Percentiles rank a stretch among this genome's conserved stretches.
Conservation (phyloP, 2,113 vertebrate species). For the Perognathus longimembris region DNA sequence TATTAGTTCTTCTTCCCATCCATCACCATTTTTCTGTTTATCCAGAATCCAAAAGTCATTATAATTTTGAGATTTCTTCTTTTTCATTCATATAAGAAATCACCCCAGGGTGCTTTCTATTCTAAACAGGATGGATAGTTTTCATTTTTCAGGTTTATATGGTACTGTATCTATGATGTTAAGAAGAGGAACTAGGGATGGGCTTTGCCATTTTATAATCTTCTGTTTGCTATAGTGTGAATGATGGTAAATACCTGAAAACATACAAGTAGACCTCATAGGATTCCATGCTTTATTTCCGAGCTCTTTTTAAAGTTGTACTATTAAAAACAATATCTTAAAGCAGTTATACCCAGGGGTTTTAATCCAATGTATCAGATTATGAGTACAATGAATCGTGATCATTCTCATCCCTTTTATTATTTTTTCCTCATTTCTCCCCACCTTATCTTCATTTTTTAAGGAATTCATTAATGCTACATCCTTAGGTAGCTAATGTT, state of each 20-base stretch:
- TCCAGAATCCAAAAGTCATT: background rate
- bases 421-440: no score
- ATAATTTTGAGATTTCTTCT: background rate
- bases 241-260: background rate
- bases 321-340: no score
- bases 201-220: background rate
- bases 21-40: background rate
- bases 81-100: background rate
- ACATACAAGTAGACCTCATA: background rate
- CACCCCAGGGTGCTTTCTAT: background rate
- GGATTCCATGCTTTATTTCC: background rate
- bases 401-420: no score
- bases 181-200: no score
- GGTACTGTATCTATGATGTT: background rate
- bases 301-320: background rate
- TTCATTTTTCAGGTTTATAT: background rate
- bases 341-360: no score
- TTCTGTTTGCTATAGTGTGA: background rate
- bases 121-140: background rate
- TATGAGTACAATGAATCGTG: no score
- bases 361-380: no score
- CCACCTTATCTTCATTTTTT: no score
- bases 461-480: background rate
- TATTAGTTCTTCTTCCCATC: background rate
- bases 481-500: background rate